Percentiles rank a stretch among this genome's conserved stretches.
Conservation (phyloP, 2,888 invertebrate genomes). For the Plebejus melissa region DNA sequence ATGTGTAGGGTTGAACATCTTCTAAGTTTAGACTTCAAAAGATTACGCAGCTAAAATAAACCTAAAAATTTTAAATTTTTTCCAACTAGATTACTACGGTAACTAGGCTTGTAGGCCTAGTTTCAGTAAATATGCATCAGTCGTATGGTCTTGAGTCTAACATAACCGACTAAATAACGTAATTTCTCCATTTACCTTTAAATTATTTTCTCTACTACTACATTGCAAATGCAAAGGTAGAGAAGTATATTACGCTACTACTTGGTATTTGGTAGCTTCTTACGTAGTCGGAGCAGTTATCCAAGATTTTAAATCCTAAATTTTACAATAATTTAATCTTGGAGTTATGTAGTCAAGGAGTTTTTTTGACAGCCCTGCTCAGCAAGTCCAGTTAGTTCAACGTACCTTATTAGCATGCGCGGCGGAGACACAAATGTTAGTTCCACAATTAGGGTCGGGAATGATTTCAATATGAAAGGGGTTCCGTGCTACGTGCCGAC, state of each 20-base stretch:
- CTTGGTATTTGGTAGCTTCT: too few species aligned
- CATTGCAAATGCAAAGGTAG: background rate
- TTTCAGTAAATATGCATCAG: too few species aligned
- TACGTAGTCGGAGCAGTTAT: too few species aligned
- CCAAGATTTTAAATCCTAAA: too few species aligned
- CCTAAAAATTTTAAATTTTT: too few species aligned
- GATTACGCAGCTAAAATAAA: background rate
- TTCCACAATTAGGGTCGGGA: slow-evolving; percentile 10
- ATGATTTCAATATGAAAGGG: slow-evolving; percentile 21
- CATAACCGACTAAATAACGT: too few species aligned
- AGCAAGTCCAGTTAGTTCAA: slow-evolving; percentile 2
- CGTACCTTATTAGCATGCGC: slow-evolving; percentile 19
- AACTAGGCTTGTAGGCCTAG: too few species aligned
- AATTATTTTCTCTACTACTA: background rate
- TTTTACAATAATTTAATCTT: too few species aligned
- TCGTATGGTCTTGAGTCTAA: too few species aligned
- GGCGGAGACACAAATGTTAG: slow-evolving; percentile 22
- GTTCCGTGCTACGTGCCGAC: slow-evolving; percentile 21
- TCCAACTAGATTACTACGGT: too few species aligned
- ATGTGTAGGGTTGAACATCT: background rate
- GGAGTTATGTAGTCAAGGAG: background rate
- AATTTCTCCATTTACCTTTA: too few species aligned
- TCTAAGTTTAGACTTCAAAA: background rate
- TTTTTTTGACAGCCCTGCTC: background rate
- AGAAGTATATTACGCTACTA: background rate